phyloP scores from a whole-genome alignment of 2,797 vertebrate species.

The Gallinago nigripennis region DNA sequence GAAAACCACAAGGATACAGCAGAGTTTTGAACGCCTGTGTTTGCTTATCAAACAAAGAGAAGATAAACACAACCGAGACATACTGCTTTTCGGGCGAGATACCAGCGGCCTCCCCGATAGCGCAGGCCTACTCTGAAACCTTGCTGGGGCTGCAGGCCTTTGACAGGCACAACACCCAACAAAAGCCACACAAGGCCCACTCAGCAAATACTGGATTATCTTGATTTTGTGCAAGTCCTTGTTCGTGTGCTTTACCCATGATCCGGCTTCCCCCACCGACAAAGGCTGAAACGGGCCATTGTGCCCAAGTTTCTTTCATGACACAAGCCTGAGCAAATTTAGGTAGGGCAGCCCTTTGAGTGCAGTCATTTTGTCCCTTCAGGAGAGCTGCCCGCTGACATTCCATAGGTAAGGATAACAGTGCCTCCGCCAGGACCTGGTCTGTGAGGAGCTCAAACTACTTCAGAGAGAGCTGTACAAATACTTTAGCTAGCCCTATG shows the following conservation, averaged over 20 bases:
- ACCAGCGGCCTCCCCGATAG: not conserved
- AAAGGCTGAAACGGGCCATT: not conserved
- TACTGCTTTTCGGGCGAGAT: not conserved
- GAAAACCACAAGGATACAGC: not conserved
- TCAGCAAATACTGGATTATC: not conserved
- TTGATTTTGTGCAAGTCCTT: not conserved
- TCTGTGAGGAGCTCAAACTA: not conserved
- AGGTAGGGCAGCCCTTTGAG: not conserved
- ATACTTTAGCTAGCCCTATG: not conserved
- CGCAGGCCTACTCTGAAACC: not conserved
- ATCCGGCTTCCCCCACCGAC: not conserved
- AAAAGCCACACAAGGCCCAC: not conserved
- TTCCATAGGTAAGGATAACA: not conserved
- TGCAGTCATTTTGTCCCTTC: not conserved
- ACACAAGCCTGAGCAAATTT: not conserved
- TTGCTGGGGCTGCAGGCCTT: not conserved
- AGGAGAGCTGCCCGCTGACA: not conserved
- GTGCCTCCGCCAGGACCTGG: not conserved
- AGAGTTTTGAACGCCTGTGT: not conserved
- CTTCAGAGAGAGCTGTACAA: not conserved
- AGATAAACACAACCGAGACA: not conserved
- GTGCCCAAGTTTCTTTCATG: not conserved
- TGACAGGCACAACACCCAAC: not conserved
- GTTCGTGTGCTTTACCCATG: not conserved
- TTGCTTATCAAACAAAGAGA: slow-evolving; percentile 27